phyloP scores from a whole-genome alignment of 2,888 invertebrate genomes.

The Mythimna albipuncta region DNA sequence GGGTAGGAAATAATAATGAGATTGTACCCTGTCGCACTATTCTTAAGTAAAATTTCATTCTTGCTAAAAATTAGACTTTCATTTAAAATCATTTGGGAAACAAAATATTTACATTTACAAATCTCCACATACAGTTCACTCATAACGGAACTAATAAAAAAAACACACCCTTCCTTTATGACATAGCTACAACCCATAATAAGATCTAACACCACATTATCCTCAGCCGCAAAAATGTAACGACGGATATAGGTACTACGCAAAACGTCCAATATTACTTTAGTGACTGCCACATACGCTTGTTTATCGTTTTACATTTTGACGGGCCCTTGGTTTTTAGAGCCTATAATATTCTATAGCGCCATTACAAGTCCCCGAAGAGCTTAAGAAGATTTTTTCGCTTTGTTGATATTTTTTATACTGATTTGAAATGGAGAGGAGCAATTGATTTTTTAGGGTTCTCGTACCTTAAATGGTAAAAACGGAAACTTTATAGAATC shows the following conservation, averaged over 20 bases:
- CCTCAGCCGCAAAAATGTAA: slow-evolving; percentile 23
- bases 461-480: too few relatives aligned
- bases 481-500: too few relatives aligned
- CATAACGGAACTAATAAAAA: background rate
- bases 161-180: background rate
- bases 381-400: slow-evolving; percentile 41
- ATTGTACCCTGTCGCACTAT: too few relatives aligned
- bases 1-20: too few relatives aligned
- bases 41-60: too few relatives aligned
- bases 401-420: slow-evolving; percentile 21
- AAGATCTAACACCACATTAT: slow-evolving; percentile 25
- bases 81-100: background rate
- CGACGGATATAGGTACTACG: slow-evolving; percentile 42
- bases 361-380: slow-evolving; percentile 35
- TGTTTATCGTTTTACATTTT: slow-evolving; percentile 59
- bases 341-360: slow-evolving; percentile 55
- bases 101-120: background rate
- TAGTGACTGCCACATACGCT: slow-evolving; percentile 47
- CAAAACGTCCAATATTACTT: slow-evolving; percentile 58
- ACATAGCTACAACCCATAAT: slow-evolving; percentile 15
- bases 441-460: background rate
- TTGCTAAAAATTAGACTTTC: too few relatives aligned
- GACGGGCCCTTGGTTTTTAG: slow-evolving; percentile 55
- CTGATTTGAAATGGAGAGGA: slow-evolving; percentile 34
- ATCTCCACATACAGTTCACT: background rate